phyloP scores from a whole-genome alignment of 2,797 vertebrate species.

The Esox masquinongy region DNA sequence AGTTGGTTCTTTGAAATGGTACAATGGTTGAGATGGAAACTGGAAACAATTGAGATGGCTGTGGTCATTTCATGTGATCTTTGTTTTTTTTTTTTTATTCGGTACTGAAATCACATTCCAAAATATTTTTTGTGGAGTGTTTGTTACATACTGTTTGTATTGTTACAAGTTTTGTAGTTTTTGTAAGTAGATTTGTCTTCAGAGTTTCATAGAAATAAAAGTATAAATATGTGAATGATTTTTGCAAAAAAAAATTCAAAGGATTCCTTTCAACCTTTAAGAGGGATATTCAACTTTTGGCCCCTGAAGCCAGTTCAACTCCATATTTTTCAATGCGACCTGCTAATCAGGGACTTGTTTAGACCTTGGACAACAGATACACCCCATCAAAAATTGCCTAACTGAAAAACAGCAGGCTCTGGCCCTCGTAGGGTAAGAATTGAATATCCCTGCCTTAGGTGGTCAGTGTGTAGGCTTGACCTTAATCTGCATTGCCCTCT shows the following conservation, averaged over 20 bases:
- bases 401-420: too few species aligned
- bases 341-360: too few species aligned
- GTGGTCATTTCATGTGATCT: neutral
- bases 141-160: neutral
- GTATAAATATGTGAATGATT: conserved; percentile 67
- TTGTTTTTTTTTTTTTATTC: neutral
- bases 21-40: neutral
- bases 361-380: too few species aligned
- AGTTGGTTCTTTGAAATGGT: neutral
- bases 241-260: neutral
- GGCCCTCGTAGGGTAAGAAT: too few species aligned
- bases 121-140: neutral
- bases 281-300: too few species aligned
- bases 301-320: too few species aligned
- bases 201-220: conserved; percentile 57
- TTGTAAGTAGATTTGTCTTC: conserved; percentile 71
- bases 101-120: neutral
- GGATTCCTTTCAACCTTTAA: too few species aligned
- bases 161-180: conserved; percentile 66
- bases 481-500: neutral
- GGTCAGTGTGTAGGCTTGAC: neutral
- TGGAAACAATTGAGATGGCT: neutral
- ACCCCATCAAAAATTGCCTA: too few species aligned
- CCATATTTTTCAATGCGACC: too few species aligned
- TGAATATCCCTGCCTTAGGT: too few species aligned